Percentiles rank a stretch among this genome's conserved stretches.
These are phyloP conservation scores for Leuciscus waleckii DNA, from an alignment of 2,797 vertebrate genomes.

Conservation along the genomic window DNA sequence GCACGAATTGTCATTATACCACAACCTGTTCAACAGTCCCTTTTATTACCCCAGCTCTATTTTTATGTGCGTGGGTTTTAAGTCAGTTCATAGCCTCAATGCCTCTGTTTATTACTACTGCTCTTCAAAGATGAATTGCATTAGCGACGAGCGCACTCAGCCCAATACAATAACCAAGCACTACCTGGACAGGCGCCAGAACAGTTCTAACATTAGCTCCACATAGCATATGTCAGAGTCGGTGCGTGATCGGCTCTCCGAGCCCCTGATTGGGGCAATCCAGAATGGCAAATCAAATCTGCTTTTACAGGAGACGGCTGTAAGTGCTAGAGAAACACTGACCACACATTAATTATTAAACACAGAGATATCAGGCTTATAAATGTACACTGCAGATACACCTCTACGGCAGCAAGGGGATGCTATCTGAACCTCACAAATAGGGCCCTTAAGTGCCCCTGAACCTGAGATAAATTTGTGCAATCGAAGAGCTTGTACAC, in stretches of 20 bases:
- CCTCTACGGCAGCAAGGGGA: slow-evolving; percentile 33
- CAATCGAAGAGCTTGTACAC: slow-evolving; percentile 46
- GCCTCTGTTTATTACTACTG: slow-evolving; percentile 55
- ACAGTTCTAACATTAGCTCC: slow-evolving; percentile 50
- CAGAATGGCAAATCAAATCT: slow-evolving; percentile 62
- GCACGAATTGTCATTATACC: slow-evolving; percentile 8
- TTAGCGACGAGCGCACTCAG: slow-evolving; percentile 46
- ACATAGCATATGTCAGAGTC: slow-evolving; percentile 56
- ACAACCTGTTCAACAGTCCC: slow-evolving; percentile 37
- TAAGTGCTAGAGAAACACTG: slow-evolving; percentile 59
- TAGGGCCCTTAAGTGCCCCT: slow-evolving; percentile 41
- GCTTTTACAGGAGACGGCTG: slow-evolving; percentile 41
- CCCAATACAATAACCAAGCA: slow-evolving; percentile 48
- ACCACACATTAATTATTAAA: slow-evolving; percentile 64
- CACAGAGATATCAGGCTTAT: slow-evolving; percentile 38
- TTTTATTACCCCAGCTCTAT: slow-evolving; percentile 53
- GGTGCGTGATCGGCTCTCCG: slow-evolving; percentile 27
- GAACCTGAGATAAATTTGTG: slow-evolving; percentile 51
- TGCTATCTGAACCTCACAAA: slow-evolving; percentile 57
- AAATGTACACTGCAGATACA: slow-evolving; percentile 51
- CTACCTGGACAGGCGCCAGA: slow-evolving; percentile 32
- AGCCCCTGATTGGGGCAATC: slow-evolving; percentile 56
- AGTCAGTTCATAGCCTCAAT: slow-evolving; percentile 57
- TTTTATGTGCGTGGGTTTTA: slow-evolving; percentile 57
- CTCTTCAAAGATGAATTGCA: slow-evolving; percentile 63